Percentiles rank a stretch among this genome's conserved stretches.
Conservation (phyloP, 1,140 invertebrate genomes). For the Holcopasites calliopsidis region DNA sequence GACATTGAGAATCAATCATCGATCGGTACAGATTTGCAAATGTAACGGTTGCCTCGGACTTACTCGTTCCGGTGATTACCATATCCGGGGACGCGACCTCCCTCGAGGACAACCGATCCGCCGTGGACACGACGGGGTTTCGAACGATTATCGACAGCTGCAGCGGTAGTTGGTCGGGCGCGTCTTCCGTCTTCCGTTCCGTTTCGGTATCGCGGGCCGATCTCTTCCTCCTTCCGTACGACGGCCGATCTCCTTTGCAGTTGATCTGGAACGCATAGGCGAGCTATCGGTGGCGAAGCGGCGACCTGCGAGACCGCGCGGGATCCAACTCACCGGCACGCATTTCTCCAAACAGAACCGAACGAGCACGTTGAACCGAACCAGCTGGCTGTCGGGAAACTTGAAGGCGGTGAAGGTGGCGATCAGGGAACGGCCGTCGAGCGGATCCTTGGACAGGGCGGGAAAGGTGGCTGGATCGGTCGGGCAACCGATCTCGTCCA, state of each 20-base stretch:
- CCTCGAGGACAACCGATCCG: conserved; percentile 62
- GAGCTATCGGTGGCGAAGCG: background rate
- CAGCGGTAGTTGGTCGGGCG: conserved; percentile 70
- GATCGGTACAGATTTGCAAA: background rate
- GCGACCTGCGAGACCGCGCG: no score
- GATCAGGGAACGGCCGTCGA: conserved; percentile 75
- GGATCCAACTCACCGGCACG: conserved; percentile 77
- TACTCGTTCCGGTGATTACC: conserved; percentile 64
- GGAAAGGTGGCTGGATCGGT: conserved; percentile 81
- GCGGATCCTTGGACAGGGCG: conserved; percentile 72
- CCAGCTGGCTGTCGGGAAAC: conserved; percentile 85
- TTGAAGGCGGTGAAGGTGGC: conserved; percentile 85
- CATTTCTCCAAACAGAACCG: conserved; percentile 84
- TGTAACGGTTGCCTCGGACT: conserved; percentile 8
- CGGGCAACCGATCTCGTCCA: conserved; percentile 82
- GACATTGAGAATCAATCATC: background rate
- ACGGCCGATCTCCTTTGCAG: conserved; percentile 66
- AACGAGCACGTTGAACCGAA: conserved; percentile 85
- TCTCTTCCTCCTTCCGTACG: conserved; percentile 70
- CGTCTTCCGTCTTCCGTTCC: conserved; percentile 33
- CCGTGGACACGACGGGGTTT: conserved; percentile 62
- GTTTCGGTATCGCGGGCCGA: conserved; percentile 20
- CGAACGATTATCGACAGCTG: conserved; percentile 74
- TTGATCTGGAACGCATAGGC: conserved; percentile 53
- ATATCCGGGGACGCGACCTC: conserved; percentile 64